Evolutionary conservation across 1,140 invertebrate genomes (phyloP).

Genomic region (Dufourea novaeangliae): DNA sequence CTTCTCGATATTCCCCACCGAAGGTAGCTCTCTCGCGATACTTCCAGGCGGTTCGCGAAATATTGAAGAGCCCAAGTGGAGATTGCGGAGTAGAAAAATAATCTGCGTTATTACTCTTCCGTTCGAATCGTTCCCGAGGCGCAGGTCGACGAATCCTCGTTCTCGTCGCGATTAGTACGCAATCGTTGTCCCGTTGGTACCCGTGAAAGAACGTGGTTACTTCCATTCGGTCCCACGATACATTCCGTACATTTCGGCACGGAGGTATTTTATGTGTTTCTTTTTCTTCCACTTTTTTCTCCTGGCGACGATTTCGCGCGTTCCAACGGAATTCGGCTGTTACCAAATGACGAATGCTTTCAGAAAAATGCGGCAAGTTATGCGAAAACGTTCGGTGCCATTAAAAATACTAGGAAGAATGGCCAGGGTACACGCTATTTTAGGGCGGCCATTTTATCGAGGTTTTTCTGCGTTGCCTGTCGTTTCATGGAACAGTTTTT

Average conservation of each 20-base stretch:
- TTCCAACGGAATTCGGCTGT: not conserved
- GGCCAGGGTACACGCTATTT: not conserved
- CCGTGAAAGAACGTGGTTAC: not conserved
- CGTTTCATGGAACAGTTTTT: not conserved
- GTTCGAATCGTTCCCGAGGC: not conserved
- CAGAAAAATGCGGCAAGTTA: not conserved
- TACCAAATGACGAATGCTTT: not conserved
- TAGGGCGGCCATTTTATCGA: not conserved
- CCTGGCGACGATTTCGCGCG: not conserved
- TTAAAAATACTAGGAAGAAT: not conserved
- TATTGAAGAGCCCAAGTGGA: not conserved
- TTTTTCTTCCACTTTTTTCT: not conserved
- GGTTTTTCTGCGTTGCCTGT: not conserved
- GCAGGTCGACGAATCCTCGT: not conserved
- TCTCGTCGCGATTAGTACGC: slow-evolving; percentile 11
- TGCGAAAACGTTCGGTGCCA: not conserved
- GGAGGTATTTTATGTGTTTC: not conserved
- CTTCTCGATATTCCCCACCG: not conserved
- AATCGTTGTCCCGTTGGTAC: not conserved
- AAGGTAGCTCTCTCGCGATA: too few species aligned
- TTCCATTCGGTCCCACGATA: slow-evolving; percentile 11
- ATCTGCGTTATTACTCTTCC: slow-evolving; percentile 6
- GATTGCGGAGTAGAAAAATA: not conserved
- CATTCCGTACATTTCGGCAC: slow-evolving; percentile 2
- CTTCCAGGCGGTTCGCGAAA: not conserved